Evolutionary conservation across 37 sponge, comb jelly and placozoan genomes (phyloP).

Genomic region (Amphimedon queenslandica): DNA sequence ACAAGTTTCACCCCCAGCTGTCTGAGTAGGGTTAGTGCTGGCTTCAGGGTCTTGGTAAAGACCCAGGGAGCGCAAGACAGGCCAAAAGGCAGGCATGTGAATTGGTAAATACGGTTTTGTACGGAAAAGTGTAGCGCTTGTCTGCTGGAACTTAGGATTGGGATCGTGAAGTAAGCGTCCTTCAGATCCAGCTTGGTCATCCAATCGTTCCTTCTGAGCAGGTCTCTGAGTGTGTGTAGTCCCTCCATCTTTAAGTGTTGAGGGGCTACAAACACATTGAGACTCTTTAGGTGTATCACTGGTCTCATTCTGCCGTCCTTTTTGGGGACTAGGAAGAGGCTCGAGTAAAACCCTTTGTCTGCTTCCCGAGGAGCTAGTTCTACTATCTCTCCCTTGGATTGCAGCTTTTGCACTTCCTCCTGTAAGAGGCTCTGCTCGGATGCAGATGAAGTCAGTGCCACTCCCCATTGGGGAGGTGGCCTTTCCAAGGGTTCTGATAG

Average conservation of each 20-base stretch:
- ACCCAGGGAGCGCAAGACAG: constrained; percentile 14
- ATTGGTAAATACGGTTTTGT: neutral
- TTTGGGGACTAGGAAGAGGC: constrained; percentile 27
- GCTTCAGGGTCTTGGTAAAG: constrained; percentile 25
- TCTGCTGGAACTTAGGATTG: neutral
- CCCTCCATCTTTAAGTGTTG: constrained; percentile 5
- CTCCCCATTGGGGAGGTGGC: neutral
- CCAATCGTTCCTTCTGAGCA: neutral
- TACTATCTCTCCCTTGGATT: constrained; percentile 17
- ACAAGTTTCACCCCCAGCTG: constrained; percentile 13
- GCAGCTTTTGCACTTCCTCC: constrained; percentile 14
- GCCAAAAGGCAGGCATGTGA: constrained; percentile 27
- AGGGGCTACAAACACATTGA: neutral
- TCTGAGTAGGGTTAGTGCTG: constrained; percentile 1
- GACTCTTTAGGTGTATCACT: constrained; percentile 8
- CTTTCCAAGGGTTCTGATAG: neutral
- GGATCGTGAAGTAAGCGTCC: constrained; percentile 24
- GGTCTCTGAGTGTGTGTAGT: constrained; percentile 4
- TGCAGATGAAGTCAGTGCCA: neutral
- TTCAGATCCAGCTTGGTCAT: constrained; percentile 20
- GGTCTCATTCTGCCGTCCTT: constrained; percentile 13
- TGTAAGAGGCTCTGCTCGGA: neutral
- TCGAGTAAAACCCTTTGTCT: constrained; percentile 25
- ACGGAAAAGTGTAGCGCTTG: neutral
- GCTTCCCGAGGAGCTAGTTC: neutral